Base-by-base conservation (phyloP, 2,113 vertebrate species). In the Nesoenas mayeri region DNA sequence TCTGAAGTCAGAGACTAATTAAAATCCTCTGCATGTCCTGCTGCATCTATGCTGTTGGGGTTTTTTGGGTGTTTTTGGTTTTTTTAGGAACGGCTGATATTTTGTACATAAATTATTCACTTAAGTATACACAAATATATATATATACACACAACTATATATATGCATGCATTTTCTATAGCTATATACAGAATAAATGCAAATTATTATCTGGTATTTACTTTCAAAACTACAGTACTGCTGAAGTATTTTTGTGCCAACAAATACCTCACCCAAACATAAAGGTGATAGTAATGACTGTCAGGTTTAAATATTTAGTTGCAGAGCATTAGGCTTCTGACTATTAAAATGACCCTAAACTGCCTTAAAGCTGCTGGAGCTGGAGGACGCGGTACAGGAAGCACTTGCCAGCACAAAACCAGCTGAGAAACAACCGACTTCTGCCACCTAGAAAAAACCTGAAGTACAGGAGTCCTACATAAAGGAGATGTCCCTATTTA, bases 1-100 rank as follows among this genome's bases (percentile, higher is more conserved):
- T 95, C 85, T 91, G 75, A 93, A 96, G 73, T 85, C 79, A 94
- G 57, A 36, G 53, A 32, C 87, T 93, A 95, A 97, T 95, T 96
- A 96, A 72, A 96, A 85, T 69, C 80, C 91, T 72, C 87, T 73
- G 58, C 77, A 79, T 78, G 56, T 94, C 88, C 94, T 93, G 73
- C 47, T 61, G 73, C 44, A 89, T 17, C 40, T n/a, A 8, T 38
- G 54, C 12, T 38, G 8, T 1, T 95, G 56, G 50, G 5, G 18
- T 6, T 20, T 70, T 88, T 61, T 36, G 12, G 29, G 11, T 24
- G 14, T 0, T 28, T 53, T 75, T 28, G 3, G 0, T 96, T 73
- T 93, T 82, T 73, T 83, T 65, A 64, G 22, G 77, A 94, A 81
- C 81, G n/a, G 72, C 42, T 83, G 80, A 53, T 89, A 58, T 88